phyloP scores from a whole-genome alignment of 2,888 invertebrate genomes.

The Eueremaeus valkanovi region DNA sequence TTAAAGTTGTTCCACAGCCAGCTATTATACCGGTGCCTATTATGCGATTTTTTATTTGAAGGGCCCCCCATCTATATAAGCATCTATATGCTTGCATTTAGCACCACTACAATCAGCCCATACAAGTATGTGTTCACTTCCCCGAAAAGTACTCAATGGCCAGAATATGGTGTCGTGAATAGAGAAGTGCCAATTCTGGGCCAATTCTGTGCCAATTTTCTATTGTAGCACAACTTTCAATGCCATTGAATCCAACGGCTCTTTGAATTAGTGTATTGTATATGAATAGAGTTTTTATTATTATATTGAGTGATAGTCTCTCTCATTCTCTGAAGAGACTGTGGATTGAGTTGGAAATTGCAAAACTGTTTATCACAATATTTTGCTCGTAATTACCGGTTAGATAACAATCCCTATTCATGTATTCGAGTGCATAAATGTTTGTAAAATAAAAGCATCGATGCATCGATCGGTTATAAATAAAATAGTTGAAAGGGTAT shows the following conservation, averaged over 20 bases:
- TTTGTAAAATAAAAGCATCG: background rate
- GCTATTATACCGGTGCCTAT: conserved; percentile 24
- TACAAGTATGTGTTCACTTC: conserved; percentile 23
- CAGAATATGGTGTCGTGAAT: conserved; percentile 21
- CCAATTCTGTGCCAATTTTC: background rate
- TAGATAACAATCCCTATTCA: conserved; percentile 22
- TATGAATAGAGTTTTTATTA: conserved; percentile 29
- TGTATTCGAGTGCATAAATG: conserved; percentile 1
- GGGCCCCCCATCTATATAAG: conserved; percentile 26
- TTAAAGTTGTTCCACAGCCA: conserved; percentile 8
- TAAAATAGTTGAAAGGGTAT: no score
- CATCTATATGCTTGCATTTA: conserved; percentile 17
- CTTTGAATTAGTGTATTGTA: conserved; percentile 5
- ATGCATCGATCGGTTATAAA: background rate
- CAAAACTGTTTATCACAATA: conserved; percentile 15
- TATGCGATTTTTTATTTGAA: conserved; percentile 29
- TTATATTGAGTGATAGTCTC: conserved; percentile 9
- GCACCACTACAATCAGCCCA: conserved; percentile 15
- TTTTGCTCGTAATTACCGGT: conserved; percentile 25
- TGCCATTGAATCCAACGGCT: conserved; percentile 11
- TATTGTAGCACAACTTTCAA: conserved; percentile 12
- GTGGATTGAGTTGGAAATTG: conserved; percentile 17
- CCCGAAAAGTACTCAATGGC: background rate
- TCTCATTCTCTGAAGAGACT: background rate
- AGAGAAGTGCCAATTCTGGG: conserved; percentile 18